Evolutionary conservation across 2,888 invertebrate genomes (phyloP).

Genomic region (Melieria crassipennis): DNA sequence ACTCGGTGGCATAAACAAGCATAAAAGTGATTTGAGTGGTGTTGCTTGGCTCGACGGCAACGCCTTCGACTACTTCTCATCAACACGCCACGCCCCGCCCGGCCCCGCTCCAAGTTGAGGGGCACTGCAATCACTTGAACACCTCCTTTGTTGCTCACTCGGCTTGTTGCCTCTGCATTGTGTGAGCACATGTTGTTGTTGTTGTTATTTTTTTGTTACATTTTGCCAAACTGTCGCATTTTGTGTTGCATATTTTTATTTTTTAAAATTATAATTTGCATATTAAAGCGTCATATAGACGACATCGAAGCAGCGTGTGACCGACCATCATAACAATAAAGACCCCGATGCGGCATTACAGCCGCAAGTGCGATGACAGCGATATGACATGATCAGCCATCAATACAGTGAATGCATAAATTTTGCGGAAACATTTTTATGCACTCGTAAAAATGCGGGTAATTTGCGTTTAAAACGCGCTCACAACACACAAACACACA

Average conservation of each 20-base stretch:
- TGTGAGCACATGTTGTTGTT: constrained; percentile 4
- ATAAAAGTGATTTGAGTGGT: constrained; percentile 27
- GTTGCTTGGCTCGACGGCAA: neutral
- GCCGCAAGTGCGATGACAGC: constrained; percentile 47
- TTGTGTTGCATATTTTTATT: neutral
- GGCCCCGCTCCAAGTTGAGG: neutral
- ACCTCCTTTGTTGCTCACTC: constrained; percentile 19
- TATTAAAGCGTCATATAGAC: too few relatives aligned
- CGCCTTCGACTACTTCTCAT: neutral
- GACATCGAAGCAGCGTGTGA: too few relatives aligned
- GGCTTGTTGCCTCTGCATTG: neutral
- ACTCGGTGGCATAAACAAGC: constrained; percentile 29
- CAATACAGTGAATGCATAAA: neutral
- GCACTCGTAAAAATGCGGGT: constrained; percentile 48
- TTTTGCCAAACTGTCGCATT: constrained; percentile 19
- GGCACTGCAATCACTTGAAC: constrained; percentile 11
- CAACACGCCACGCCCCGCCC: neutral
- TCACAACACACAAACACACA: neutral
- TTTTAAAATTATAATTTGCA: neutral
- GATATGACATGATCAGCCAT: constrained; percentile 51
- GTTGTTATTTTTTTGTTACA: constrained; percentile 6
- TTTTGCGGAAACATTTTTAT: neutral
- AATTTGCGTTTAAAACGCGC: constrained; percentile 48
- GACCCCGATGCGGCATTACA: neutral
- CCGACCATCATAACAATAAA: constrained; percentile 1